phyloP scores from a whole-genome alignment of 2,113 vertebrate genomes.

The Calidris pygmaea region DNA sequence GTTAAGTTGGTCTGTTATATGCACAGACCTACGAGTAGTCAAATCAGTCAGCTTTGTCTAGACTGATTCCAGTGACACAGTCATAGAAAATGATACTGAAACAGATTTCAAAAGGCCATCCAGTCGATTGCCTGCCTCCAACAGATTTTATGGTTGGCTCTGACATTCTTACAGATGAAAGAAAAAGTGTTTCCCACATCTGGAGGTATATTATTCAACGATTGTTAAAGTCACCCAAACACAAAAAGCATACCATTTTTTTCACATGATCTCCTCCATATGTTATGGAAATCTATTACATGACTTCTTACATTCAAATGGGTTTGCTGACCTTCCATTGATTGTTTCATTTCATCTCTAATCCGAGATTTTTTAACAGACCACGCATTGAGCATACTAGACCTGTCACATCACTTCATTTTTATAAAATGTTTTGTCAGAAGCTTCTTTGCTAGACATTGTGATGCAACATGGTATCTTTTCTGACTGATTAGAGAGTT shows the following conservation, averaged over 20 bases:
- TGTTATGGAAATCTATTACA: not conserved
- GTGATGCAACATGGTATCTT: not conserved
- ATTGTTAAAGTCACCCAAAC: not conserved
- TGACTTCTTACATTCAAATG: slow-evolving; percentile 1
- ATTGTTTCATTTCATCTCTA: not conserved
- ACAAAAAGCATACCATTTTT: not conserved
- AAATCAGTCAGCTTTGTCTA: not conserved
- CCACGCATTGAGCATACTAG: not conserved
- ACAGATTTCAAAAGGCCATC: not conserved
- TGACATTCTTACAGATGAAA: not conserved
- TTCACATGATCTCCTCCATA: not conserved
- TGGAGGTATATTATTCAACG: not conserved
- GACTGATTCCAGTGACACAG: not conserved
- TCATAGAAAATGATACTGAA: not conserved
- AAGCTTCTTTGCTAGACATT: not conserved
- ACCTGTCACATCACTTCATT: not conserved
- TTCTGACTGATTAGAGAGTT: not conserved
- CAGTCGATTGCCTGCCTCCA: not conserved
- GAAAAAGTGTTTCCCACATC: not conserved
- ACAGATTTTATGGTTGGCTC: not conserved
- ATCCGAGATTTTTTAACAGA: slow-evolving; percentile 12
- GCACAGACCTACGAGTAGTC: not conserved
- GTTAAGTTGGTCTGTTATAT: not conserved
- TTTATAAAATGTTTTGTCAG: slow-evolving; percentile 7
- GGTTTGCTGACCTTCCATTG: slow-evolving; percentile 16